phyloP scores from a whole-genome alignment of 2,113 vertebrate genomes.

The Leuciscus idus region DNA sequence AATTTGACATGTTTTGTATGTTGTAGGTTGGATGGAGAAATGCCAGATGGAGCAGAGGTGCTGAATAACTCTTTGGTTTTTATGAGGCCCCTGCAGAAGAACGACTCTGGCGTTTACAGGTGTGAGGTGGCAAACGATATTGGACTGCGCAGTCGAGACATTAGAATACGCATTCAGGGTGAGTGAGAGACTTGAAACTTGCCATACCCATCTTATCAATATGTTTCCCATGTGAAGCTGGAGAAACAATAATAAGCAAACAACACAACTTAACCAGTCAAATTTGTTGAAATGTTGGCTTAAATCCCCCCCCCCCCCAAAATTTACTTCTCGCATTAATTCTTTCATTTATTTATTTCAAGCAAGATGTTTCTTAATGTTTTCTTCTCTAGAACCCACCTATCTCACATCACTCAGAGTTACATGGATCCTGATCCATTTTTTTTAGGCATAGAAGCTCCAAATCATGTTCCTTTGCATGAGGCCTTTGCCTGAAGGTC shows the following conservation, averaged over 20 bases:
- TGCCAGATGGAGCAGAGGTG: slow-evolving; percentile 88
- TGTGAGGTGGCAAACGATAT: slow-evolving; percentile 94
- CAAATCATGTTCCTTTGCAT: not conserved
- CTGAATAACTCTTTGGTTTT: slow-evolving; percentile 92
- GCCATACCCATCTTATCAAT: slow-evolving; percentile 14
- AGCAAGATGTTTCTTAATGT: not conserved
- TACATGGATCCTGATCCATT: not conserved
- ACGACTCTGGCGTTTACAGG: slow-evolving; percentile 92
- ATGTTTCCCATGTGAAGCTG: slow-evolving; percentile 31
- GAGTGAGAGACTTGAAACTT: slow-evolving; percentile 67
- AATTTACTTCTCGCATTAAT: too few relatives aligned
- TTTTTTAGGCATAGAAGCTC: not conserved
- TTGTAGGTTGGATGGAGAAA: slow-evolving; percentile 87
- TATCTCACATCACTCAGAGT: slow-evolving; percentile 18
- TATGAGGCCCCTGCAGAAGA: slow-evolving; percentile 86
- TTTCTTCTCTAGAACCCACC: slow-evolving; percentile 37
- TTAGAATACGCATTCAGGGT: slow-evolving; percentile 91
- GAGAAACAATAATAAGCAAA: slow-evolving; percentile 24
- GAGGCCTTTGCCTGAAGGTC: not conserved
- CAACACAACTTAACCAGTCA: not conserved
- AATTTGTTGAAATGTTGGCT: not conserved
- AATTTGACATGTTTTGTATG: slow-evolving; percentile 26
- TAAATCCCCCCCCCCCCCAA: not conserved
- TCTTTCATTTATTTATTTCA: not conserved
- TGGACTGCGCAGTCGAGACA: slow-evolving; percentile 89